Conservation (phyloP, 2,797 vertebrate species). For the Crenichthys baileyi region DNA sequence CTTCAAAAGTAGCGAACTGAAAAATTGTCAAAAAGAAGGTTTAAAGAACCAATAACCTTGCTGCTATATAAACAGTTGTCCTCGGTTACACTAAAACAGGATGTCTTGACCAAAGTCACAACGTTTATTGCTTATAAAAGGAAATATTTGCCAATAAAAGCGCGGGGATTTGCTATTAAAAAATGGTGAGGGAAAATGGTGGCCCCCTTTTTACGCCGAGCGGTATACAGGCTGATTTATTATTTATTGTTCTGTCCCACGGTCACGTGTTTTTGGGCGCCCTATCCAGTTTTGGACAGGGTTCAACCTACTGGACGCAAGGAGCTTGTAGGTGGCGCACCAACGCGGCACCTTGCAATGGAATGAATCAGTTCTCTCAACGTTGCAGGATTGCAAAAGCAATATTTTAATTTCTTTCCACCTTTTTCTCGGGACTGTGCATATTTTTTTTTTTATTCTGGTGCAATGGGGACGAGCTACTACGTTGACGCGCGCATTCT, state of each 20-base stretch:
- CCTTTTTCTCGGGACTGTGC: conserved; percentile 18
- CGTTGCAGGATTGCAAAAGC: conserved; percentile 57
- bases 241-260: conserved; percentile 97
- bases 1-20: not conserved
- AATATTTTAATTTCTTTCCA: conserved; percentile 45
- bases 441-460: conserved; percentile 46
- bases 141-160: conserved; percentile 91
- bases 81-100: conserved; percentile 43
- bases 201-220: conserved; percentile 88
- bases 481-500: conserved; percentile 93
- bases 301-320: conserved; percentile 95
- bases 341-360: conserved; percentile 82
- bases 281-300: conserved; percentile 91
- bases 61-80: conserved; percentile 15
- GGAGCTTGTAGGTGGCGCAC: conserved; percentile 87
- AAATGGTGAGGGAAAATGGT: conserved; percentile 94
- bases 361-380: conserved; percentile 83
- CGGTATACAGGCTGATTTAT: conserved; percentile 93
- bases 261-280: conserved; percentile 87
- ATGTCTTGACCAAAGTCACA: conserved; percentile 86
- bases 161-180: conserved; percentile 94
- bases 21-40: conserved; percentile 30
- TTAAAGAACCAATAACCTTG: conserved; percentile 18
- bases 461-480: conserved; percentile 91
- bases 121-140: conserved; percentile 87